phyloP scores from a whole-genome alignment of 1,140 invertebrate species.

The fruit fly (Drosophila melanogaster) region DNA sequence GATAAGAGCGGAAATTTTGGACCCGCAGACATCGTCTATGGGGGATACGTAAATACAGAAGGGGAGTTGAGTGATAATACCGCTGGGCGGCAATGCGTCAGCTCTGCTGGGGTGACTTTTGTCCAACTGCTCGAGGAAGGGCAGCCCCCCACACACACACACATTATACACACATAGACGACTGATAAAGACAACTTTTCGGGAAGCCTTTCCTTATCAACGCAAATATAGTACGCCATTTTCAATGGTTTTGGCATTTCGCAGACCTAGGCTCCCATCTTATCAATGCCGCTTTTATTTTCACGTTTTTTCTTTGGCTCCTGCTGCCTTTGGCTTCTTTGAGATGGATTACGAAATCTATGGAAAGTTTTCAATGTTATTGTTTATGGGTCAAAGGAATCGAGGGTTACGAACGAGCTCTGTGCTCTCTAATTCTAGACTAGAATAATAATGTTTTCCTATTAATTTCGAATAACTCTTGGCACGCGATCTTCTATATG shows the following conservation, averaged over 20 bases:
- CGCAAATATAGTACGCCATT: constrained; percentile 7
- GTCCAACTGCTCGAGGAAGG: constrained; percentile 14
- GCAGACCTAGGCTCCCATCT: constrained; percentile 32
- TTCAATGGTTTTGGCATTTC: constrained; percentile 27
- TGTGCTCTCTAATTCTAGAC: too few relatives aligned
- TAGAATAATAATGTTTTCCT: too few relatives aligned
- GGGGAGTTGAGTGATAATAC: constrained; percentile 27
- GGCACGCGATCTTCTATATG: constrained; percentile 60
- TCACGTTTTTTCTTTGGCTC: constrained; percentile 13
- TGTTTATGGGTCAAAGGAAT: constrained; percentile 54
- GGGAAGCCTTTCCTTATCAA: constrained; percentile 60
- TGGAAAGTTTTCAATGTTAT: constrained; percentile 61
- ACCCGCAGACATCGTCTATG: constrained; percentile 27
- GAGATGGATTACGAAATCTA: constrained; percentile 56
- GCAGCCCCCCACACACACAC: not conserved
- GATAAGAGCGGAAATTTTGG: constrained; percentile 70
- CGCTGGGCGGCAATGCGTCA: constrained; percentile 32
- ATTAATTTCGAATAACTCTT: constrained; percentile 43
- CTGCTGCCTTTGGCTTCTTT: constrained; percentile 3
- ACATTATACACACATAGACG: too few relatives aligned
- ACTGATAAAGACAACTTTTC: constrained; percentile 50
- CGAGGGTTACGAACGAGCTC: constrained; percentile 4
- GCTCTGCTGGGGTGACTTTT: constrained; percentile 42
- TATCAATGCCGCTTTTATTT: constrained; percentile 44
- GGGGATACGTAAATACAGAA: not conserved